Evolutionary conservation across 2,113 vertebrate genomes (phyloP).

Genomic region (Lutjanus erythropterus): DNA sequence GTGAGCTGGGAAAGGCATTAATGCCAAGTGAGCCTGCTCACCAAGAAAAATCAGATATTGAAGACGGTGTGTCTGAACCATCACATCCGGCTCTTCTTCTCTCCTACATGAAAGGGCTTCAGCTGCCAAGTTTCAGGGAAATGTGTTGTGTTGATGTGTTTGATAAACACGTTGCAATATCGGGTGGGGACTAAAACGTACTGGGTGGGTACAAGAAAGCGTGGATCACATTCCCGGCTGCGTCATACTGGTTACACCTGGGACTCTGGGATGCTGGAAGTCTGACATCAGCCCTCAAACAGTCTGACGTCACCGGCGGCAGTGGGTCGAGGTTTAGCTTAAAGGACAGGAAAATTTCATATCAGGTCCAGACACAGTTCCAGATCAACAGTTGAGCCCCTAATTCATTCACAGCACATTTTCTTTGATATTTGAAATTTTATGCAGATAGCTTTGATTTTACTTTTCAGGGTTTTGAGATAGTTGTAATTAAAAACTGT

Average conservation of each 20-base stretch:
- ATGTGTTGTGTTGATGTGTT: background rate
- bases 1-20: too few species aligned
- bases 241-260: constrained; percentile 87
- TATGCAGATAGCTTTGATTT: too few species aligned
- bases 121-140: too few species aligned
- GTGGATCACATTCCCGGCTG: constrained; percentile 74
- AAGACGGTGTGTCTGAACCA: too few species aligned
- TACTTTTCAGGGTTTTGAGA: too few species aligned
- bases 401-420: too few species aligned
- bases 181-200: constrained; percentile 50
- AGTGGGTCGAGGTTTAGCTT: constrained; percentile 81
- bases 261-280: constrained; percentile 85
- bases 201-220: constrained; percentile 94
- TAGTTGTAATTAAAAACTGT: too few species aligned
- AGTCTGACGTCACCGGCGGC: constrained; percentile 83
- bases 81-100: too few species aligned
- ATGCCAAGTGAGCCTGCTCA: too few species aligned
- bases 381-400: background rate
- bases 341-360: rapidly evolving
- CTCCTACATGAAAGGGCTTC: too few species aligned
- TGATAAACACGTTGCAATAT: background rate
- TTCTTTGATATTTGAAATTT: too few species aligned
- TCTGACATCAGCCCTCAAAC: constrained; percentile 93
- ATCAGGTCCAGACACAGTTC: background rate
- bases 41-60: too few species aligned